Percentiles rank a stretch among this genome's conserved stretches.
Evolutionary conservation across 2,797 vertebrate genomes (phyloP).

Genomic region (Periparus ater): DNA sequence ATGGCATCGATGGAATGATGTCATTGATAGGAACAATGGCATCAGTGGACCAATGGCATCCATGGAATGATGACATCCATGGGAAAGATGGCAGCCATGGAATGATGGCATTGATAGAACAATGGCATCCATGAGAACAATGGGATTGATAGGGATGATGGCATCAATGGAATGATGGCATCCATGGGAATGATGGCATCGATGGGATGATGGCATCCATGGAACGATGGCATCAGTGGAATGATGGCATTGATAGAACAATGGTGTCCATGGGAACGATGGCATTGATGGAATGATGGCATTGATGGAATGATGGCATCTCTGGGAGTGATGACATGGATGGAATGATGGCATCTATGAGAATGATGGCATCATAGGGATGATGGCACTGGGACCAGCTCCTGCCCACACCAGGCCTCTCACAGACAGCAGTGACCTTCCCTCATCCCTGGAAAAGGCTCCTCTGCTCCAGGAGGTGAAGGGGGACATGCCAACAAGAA

Average conservation of each 20-base stretch:
- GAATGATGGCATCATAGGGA: not conserved
- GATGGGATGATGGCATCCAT: not conserved
- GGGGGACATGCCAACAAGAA: not conserved
- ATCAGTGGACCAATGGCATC: not conserved
- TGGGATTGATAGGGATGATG: too few species aligned
- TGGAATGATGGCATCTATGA: not conserved
- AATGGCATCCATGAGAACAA: not conserved
- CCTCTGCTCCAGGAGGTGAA: fast-evolving
- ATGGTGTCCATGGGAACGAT: not conserved
- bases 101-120: not conserved
- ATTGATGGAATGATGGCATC: not conserved
- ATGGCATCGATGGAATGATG: not conserved
- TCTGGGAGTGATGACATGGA: not conserved
- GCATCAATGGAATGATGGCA: not conserved
- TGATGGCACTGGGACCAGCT: not conserved
- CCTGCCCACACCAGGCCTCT: not conserved
- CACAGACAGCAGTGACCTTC: fast-evolving
- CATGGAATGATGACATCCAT: not conserved
- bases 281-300: not conserved
- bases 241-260: not conserved
- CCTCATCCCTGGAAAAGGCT: not conserved
- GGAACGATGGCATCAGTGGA: fast-evolving
- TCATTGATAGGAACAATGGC: not conserved
- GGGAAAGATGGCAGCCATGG: not conserved
- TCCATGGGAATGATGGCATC: not conserved